phyloP scores from a whole-genome alignment of 2,113 vertebrate genomes.

The Myodes glareolus region DNA sequence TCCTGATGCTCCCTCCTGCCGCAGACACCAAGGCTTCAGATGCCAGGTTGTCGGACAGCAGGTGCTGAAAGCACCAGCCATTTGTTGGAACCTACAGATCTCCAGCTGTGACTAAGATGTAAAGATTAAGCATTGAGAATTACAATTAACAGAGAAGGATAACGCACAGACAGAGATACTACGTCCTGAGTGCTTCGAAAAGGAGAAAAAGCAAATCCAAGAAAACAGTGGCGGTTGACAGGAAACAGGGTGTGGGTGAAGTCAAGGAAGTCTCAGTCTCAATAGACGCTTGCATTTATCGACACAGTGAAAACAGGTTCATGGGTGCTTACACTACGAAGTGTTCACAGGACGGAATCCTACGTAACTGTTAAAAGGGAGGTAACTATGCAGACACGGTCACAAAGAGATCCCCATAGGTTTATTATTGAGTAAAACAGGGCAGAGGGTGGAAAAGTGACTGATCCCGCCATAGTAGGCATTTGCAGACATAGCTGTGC shows the following conservation, averaged over 20 bases:
- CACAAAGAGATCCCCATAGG: neutral
- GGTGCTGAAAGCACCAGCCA: neutral
- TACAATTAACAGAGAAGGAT: neutral
- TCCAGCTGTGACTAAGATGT: constrained; percentile 37
- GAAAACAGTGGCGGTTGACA: neutral
- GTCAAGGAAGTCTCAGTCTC: neutral
- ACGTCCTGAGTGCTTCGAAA: neutral
- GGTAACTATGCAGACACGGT: neutral
- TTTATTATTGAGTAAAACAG: neutral
- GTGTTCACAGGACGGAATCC: neutral
- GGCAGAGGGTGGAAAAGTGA: neutral
- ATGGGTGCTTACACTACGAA: neutral
- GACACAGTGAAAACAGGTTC: neutral
- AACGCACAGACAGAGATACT: constrained; percentile 13
- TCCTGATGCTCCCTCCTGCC: neutral
- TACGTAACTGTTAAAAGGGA: neutral
- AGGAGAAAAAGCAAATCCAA: neutral
- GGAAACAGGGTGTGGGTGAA: neutral
- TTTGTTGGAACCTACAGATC: neutral
- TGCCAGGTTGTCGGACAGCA: neutral
- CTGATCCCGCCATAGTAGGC: neutral
- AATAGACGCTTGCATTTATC: neutral
- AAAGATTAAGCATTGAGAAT: constrained; percentile 39
- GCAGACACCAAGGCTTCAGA: neutral
- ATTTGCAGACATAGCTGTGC: neutral